phyloP scores from a whole-genome alignment of 2,888 invertebrate species.

The Rhabditoides inermis region DNA sequence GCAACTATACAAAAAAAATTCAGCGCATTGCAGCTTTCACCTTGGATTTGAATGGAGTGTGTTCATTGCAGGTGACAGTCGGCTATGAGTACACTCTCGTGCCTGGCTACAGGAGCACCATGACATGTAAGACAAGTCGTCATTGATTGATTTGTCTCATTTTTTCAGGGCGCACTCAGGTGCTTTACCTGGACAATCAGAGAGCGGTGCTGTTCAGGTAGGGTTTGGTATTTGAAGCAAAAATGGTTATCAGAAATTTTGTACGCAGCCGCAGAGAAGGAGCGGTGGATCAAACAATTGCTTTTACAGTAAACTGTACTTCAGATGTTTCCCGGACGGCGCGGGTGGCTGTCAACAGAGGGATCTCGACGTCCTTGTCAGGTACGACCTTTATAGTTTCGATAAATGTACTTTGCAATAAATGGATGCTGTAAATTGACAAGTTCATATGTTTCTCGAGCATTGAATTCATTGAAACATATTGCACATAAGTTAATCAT shows the following conservation, averaged over 20 bases:
- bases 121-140: constrained; percentile 14
- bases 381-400: not conserved
- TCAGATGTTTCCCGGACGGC: not conserved
- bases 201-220: constrained; percentile 33
- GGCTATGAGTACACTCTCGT: constrained; percentile 25
- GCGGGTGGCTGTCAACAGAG: constrained; percentile 5
- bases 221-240: too few relatives aligned
- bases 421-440: too few relatives aligned
- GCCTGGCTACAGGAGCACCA: constrained; percentile 12
- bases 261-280: not conserved
- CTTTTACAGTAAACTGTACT: not conserved
- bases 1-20: too few relatives aligned
- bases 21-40: too few relatives aligned
- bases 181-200: constrained; percentile 37
- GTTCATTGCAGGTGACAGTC: constrained; percentile 15
- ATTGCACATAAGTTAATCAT: too few relatives aligned
- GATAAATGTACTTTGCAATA: too few relatives aligned
- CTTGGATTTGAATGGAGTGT: too few relatives aligned
- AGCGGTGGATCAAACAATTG: too few relatives aligned
- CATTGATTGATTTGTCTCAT: constrained; percentile 5
- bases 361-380: constrained; percentile 9
- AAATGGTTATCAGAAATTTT: too few relatives aligned
- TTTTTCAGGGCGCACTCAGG: constrained; percentile 23
- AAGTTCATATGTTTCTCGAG: too few relatives aligned
- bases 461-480: too few relatives aligned